Evolutionary conservation across 2,888 invertebrate species (phyloP), one percentile per base, ranked within the genome.

Genomic region (Aphrophora alni): DNA sequence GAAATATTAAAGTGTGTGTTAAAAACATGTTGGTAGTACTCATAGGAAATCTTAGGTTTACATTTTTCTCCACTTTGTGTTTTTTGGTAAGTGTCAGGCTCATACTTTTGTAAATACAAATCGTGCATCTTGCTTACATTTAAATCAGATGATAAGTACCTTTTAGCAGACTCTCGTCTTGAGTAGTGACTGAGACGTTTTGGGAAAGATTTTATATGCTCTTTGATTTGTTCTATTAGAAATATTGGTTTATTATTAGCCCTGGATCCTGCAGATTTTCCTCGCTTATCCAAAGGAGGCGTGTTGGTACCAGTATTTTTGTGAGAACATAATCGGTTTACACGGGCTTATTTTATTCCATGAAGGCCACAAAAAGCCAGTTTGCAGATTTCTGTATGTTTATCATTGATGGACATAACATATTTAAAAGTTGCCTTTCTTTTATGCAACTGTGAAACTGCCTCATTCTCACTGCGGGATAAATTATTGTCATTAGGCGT

Each of bases 41-140:
- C 73, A 75, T 80, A 75, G 21, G 21, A 28, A 2, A 80, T 33
- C 44, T 28, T 75, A 44, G 80, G 80, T 27, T 80, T 75, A 10
- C 28, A 26, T 25, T 75, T 75, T 75, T 69, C 38, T 10, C 75
- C 80, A 14, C 75, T 38, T 75, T 75, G 21, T 10, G 38, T 75
- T 72, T 27, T 38, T 27, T 70, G 59, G 44, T 27, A 69, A 26
- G 33, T 74, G 28, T 81, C 78, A 5, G 69, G 75, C 71, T 81
- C 81, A 75, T 81, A 81, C 33, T 81, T 69, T 69, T 81, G 17
- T n/a, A 81, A 25, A 51, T 78, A 81, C 14, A 81, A 25, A 4
- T 59, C 17, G 24, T 81, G 70, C 73, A 81, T 77, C 75, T 81
- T 81, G 0, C 27, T 28, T n/a, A 78, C 59, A 51, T 77, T 72